A percentile compares a stretch with the other conserved stretches of the same genome.
phyloP scores from a whole-genome alignment of 2,888 invertebrate genomes.

The Erebia palarica region DNA sequence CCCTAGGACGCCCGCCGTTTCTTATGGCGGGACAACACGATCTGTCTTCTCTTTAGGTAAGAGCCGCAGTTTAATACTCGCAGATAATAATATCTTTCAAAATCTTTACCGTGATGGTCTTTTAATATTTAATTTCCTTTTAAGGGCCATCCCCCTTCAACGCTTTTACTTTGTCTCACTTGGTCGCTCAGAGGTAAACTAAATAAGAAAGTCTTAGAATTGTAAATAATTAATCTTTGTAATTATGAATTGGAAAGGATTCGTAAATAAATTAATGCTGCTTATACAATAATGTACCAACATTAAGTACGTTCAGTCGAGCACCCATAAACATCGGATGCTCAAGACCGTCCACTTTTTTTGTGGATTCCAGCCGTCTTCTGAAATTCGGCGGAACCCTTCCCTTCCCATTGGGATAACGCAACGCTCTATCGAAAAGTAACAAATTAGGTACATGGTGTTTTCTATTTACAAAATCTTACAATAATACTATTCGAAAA shows the following conservation, averaged over 20 bases:
- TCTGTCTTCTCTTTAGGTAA: constrained; percentile 55
- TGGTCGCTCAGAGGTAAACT: constrained; percentile 50
- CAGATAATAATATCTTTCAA: constrained; percentile 60
- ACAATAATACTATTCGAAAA: background rate
- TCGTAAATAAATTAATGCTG: background rate
- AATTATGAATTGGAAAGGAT: background rate
- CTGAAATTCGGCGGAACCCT: no score
- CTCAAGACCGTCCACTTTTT: no score
- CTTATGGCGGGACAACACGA: constrained; percentile 47
- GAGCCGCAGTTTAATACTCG: constrained; percentile 65
- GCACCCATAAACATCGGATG: no score
- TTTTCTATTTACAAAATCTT: background rate
- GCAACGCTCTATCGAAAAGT: background rate
- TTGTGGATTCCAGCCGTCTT: no score
- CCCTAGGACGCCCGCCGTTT: constrained; percentile 46
- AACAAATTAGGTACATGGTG: background rate
- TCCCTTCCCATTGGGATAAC: background rate
- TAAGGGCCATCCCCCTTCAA: constrained; percentile 55
- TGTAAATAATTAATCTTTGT: constrained; percentile 34
- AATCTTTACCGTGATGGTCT: constrained; percentile 67
- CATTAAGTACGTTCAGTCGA: no score
- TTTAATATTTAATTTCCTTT: constrained; percentile 78
- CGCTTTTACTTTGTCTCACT: constrained; percentile 51
- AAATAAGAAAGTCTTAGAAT: constrained; percentile 42
- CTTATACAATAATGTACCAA: background rate